Base-by-base conservation (phyloP, 2,797 vertebrate genomes). In the Chloroceryle inda region DNA sequence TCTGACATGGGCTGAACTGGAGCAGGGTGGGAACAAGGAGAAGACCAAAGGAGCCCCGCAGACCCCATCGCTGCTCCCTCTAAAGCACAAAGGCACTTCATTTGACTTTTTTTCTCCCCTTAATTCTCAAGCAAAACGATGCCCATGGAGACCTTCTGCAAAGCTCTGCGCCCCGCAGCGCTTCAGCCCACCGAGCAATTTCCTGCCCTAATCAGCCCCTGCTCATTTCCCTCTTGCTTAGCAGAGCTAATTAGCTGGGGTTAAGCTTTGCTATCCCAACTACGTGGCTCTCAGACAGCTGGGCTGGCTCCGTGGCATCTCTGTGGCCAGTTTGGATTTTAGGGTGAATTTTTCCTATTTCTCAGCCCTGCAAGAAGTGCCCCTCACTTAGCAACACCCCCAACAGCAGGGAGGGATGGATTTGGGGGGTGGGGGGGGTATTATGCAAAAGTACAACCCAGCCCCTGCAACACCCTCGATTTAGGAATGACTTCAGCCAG, bases 11-110 rank as follows among this genome's bases (percentile, higher is more conserved):
- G 53, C 15, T 3, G 33, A 47, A 58, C 42, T 0, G 26, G n/a
- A 24, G 11, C 22, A 5, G 44, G 16, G 31, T 22, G 55, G 37
- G 53, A 38, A 6, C 3, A 1, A 64, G 56, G 49, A 40, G n/a
- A 49, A 13, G 58, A 56, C 31, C 9, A 75, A 24, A 26, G 11
- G 7, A 45, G 7, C 21, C 40, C 68, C 4, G n/a, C 42, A 40
- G 37, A 22, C 19, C 81, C 59, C 13, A 2, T 12, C 3, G 1
- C 27, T 4, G 5, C 55, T 26, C 35, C n/a, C n/a, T 0, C 0
- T 0, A 12, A 7, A 22, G 18, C 0, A 24, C 53, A 5, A 5
- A 0, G 29, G 6, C 42, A 0, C 10, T 33, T 68, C 0, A 3
- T 26, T 42, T 1, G 38, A 52, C 35, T 52, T 13, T 35, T 33